These are phyloP conservation scores for Melinaea menophilus DNA, from an alignment of 2,888 invertebrate genomes.

Conservation along the genomic window DNA sequence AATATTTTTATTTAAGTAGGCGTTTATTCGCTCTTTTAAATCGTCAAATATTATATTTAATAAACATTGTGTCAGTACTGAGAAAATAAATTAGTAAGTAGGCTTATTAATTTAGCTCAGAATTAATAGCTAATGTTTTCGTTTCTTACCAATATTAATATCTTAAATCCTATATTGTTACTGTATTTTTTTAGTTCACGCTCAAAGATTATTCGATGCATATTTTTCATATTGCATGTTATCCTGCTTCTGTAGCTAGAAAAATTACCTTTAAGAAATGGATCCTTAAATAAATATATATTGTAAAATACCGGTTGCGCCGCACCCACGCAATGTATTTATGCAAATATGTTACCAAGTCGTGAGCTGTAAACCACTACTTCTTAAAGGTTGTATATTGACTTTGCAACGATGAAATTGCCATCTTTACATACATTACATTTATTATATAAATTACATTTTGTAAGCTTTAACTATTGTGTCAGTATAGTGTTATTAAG, in stretches of 20 bases:
- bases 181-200: too few species aligned
- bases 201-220: background rate
- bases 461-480: too few species aligned
- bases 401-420: constrained; percentile 14
- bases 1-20: too few species aligned
- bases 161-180: too few species aligned
- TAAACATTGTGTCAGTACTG: too few species aligned
- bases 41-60: too few species aligned
- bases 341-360: constrained; percentile 18
- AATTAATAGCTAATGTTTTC: background rate
- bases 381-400: constrained; percentile 12
- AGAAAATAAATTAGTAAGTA: background rate
- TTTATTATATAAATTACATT: background rate
- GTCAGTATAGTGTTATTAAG: too few species aligned
- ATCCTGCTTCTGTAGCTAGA: background rate
- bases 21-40: too few species aligned
- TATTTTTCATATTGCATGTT: background rate
- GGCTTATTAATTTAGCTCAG: background rate
- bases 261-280: constrained; percentile 1
- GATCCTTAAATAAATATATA: constrained; percentile 2
- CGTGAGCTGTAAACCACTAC: constrained; percentile 16
- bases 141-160: too few species aligned
- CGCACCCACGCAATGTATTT: constrained; percentile 11
- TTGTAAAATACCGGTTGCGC: background rate
- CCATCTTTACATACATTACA: constrained; percentile 4